Evolutionary conservation across 2,113 vertebrate species (phyloP), one percentile per base, ranked within the genome.

Genomic region (Tragelaphus strepsiceros): DNA sequence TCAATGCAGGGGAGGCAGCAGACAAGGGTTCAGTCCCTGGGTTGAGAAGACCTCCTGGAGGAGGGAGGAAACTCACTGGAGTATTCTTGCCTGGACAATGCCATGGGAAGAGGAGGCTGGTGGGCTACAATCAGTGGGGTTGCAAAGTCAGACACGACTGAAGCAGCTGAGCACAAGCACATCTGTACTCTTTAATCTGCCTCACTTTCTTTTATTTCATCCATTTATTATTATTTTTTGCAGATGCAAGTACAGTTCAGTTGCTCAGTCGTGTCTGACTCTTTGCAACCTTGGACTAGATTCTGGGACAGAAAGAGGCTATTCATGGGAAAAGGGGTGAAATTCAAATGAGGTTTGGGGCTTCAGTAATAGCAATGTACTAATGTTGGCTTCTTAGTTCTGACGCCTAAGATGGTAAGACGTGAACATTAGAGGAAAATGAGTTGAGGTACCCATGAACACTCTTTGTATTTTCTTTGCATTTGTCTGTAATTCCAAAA

Each of bases 381-480:
- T 7, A 4, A 24, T 39, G 51, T 21, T 59, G 21, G 61, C 28
- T 84, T 85, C 56, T 80, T 54, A 35, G 51, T 61, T 74, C 80
- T 71, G 59, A 78, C 13, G 61, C 35, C 58, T 0, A 7, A 17
- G 30, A 56, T 59, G 7, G 51, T 24, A 32, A 96, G 85, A 59
- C 6, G 12, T 64, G 21, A 62, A 26, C 26, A 22, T 12, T 4
- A 51, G 61, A 54, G 19, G 32, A 35, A 88, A 62, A 64, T 1
- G 1, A 26, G 12, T 10, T 6, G 21, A 85, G n/a, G 22, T 28
- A 3, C 6, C n/a, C 19, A 39, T 0, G 4, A 39, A 39, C 21
- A 80, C 13, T 46, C 21, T 58, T 17, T 83, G 39, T 54, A 49
- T 43, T 46, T 26, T 49, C 46, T 53, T 26, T 58, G 24, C 1